These are phyloP conservation scores for Pituophis catenifer DNA, from an alignment of 2,113 vertebrate species.

Conservation along the genomic window DNA sequence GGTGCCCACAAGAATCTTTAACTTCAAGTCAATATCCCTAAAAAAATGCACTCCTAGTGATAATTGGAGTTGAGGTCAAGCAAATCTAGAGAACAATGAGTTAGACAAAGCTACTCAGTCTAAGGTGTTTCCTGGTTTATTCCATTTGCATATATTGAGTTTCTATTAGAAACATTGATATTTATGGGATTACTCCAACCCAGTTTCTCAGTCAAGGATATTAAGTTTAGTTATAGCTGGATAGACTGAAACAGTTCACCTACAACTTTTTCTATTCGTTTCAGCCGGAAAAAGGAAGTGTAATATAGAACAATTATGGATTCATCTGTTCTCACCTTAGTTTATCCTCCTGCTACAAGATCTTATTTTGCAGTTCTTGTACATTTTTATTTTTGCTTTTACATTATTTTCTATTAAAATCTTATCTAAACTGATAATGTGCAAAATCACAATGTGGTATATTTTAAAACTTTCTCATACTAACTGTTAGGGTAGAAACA, in stretches of 20 bases:
- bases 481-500: not conserved
- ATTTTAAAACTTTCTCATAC: not conserved
- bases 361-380: not conserved
- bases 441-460: not conserved
- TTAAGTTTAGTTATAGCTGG: not conserved
- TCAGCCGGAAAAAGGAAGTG: not conserved
- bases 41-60: not conserved
- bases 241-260: not conserved
- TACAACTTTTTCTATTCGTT: not conserved
- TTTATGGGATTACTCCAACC: not conserved
- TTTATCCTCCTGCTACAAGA: not conserved
- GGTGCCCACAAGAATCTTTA: not conserved
- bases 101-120: not conserved
- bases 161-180: not conserved
- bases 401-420: not conserved
- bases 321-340: not conserved
- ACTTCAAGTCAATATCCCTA: not conserved
- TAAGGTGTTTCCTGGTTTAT: not conserved
- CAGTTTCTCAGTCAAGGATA: not conserved
- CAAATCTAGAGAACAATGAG: not conserved
- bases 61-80: not conserved
- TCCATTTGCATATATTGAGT: not conserved
- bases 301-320: not conserved
- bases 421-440: not conserved
- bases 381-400: not conserved